Percentiles rank a stretch among this genome's conserved stretches.
Evolutionary conservation across 2,797 vertebrate species (phyloP).

Genomic region (Calcarius lapponicus): DNA sequence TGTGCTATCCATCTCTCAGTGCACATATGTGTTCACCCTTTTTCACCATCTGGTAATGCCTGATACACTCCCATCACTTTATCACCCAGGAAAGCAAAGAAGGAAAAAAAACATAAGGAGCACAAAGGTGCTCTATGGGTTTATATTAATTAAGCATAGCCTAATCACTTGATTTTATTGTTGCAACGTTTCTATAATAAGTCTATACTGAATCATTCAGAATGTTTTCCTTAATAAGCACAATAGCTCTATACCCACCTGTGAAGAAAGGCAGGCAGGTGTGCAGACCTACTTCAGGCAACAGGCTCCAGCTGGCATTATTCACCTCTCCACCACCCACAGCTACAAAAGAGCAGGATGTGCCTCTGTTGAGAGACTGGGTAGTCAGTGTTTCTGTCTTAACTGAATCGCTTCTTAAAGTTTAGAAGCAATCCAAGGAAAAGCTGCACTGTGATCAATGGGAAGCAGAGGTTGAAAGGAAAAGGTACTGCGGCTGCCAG

Average conservation of each 20-base stretch:
- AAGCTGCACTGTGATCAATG: background rate
- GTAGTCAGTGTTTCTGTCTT: fast-evolving
- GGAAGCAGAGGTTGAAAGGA: background rate
- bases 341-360: background rate
- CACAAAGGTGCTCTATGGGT: background rate
- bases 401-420: fast-evolving
- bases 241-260: background rate
- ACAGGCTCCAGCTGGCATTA: background rate
- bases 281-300: background rate
- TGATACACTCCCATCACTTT: background rate
- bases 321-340: background rate
- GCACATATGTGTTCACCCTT: fast-evolving
- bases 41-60: background rate
- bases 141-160: background rate
- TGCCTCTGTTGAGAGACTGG: fast-evolving
- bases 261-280: background rate
- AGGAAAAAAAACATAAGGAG: background rate
- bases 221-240: background rate
- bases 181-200: background rate
- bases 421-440: fast-evolving
- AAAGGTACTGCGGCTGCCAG: background rate
- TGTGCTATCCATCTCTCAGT: background rate
- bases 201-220: background rate
- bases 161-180: background rate
- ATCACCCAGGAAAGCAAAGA: background rate